Evolutionary conservation across 2,888 invertebrate genomes (phyloP), one percentile per base, ranked within the genome.

Genomic region (Standfussiana lucernea): DNA sequence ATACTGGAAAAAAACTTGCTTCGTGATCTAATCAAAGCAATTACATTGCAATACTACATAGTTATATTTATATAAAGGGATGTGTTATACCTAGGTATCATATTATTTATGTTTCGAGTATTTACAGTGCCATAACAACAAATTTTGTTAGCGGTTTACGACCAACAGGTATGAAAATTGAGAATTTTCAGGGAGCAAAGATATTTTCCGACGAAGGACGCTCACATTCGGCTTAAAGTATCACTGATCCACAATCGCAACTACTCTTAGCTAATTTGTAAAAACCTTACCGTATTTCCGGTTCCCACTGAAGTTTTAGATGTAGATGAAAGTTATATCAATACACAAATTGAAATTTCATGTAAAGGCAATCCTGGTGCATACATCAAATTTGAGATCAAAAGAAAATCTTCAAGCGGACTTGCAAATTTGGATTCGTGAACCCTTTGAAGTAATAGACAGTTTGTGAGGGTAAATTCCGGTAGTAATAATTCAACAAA

Each of bases 201-300:
- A 87, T 87, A 88, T 86, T 82, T 89, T 83, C 80, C 71, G 82
- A 83, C 73, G 80, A 80, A 87, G 82, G 84, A 75, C 82, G 66
- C 77, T 76, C 77, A 88, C 92, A 92, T 92, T 90, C 91, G 82
- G 92, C 89, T 92, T 92, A 91, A 68, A 87, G 83, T 89, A 88
- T 79, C 87, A 74, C 81, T 79, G 83, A 84, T 85, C 76, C 84
- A 79, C 79, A 84, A 88, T 86, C 83, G 83, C 68, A 80, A 80
- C 84, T 83, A 86, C 85, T 86, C 86, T 77, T 75, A 40, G 24
- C 68, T 83, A 90, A 89, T 89, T 84, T 84, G 77, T 84, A 85
- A 87, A 87, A 88, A 83, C 82, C 83, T 86, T 79, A 86, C 85
- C 10, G 4, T 10, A 82, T 86, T 88, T 79, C 53, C 64, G 67